Evolutionary conservation across 2,797 vertebrate genomes (phyloP).

Genomic region (Aphelocoma californica): DNA sequence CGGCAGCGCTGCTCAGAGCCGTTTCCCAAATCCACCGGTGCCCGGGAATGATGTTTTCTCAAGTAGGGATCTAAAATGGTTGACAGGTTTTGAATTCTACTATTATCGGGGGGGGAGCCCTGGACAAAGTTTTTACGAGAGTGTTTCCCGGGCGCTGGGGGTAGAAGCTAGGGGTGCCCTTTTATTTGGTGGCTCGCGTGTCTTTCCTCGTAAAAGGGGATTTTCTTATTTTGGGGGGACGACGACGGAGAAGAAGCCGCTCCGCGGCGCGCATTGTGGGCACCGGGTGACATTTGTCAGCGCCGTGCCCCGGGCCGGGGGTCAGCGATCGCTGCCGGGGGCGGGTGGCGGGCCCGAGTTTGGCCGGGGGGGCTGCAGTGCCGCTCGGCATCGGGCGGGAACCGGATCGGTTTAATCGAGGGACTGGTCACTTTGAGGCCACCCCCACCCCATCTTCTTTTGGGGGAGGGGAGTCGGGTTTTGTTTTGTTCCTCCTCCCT

Average conservation of each 20-base stretch:
- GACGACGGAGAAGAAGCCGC: background rate
- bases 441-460: background rate
- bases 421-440: background rate
- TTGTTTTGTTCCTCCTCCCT: conserved; percentile 19
- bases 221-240: background rate
- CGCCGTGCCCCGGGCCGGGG: background rate
- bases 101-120: background rate
- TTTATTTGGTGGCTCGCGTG: background rate
- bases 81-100: conserved; percentile 72
- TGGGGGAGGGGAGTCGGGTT: background rate
- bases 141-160: background rate
- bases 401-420: background rate
- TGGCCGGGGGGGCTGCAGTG: background rate
- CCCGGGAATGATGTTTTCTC: conserved; percentile 14
- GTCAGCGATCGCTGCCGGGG: background rate
- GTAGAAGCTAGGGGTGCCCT: background rate
- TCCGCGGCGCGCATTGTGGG: background rate
- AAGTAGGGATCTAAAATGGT: conserved; percentile 75
- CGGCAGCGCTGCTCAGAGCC: background rate
- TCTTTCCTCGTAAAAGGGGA: background rate
- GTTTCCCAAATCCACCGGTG: background rate
- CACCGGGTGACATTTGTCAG: background rate
- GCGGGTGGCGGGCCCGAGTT: background rate
- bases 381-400: background rate
- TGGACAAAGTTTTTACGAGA: conserved; percentile 68